phyloP scores from a whole-genome alignment of 2,113 vertebrate genomes.

The Micromys minutus region DNA sequence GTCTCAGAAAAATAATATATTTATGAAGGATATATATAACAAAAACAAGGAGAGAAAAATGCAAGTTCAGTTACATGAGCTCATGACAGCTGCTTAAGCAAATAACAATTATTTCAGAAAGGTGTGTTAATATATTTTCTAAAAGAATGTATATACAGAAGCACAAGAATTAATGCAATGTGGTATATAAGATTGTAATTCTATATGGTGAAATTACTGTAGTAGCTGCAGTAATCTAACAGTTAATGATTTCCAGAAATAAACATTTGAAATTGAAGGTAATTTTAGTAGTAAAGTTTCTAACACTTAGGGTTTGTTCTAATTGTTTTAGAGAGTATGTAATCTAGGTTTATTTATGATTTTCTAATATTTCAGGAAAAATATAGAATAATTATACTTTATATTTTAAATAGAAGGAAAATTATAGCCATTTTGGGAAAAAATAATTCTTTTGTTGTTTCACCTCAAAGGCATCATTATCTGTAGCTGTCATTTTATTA shows the following conservation, averaged over 20 bases:
- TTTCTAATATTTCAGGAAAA: conserved; percentile 27
- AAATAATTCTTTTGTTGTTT: conserved; percentile 14
- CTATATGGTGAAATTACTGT: not conserved
- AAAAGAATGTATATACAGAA: not conserved
- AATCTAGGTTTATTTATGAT: not conserved
- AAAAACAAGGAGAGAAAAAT: conserved; percentile 32
- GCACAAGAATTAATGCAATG: not conserved
- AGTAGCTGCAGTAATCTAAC: not conserved
- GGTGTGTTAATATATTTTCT: not conserved
- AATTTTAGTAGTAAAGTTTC: not conserved
- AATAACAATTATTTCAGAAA: conserved; percentile 7
- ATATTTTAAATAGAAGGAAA: not conserved
- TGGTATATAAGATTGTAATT: not conserved
- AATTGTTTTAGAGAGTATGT: not conserved
- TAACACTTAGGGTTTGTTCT: not conserved
- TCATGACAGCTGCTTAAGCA: not conserved
- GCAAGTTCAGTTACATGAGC: not conserved
- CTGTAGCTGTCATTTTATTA: not conserved
- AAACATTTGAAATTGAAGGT: conserved; percentile 4
- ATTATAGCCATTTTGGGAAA: not conserved
- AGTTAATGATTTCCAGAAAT: not conserved
- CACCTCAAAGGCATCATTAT: conserved; percentile 31
- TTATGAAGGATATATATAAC: conserved; percentile 21
- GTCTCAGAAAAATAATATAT: conserved; percentile 45
- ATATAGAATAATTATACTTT: not conserved